Evolutionary conservation across 2,888 invertebrate species (phyloP), one percentile per base, ranked within the genome.

Genomic region (Lasioglossum figueresi): DNA sequence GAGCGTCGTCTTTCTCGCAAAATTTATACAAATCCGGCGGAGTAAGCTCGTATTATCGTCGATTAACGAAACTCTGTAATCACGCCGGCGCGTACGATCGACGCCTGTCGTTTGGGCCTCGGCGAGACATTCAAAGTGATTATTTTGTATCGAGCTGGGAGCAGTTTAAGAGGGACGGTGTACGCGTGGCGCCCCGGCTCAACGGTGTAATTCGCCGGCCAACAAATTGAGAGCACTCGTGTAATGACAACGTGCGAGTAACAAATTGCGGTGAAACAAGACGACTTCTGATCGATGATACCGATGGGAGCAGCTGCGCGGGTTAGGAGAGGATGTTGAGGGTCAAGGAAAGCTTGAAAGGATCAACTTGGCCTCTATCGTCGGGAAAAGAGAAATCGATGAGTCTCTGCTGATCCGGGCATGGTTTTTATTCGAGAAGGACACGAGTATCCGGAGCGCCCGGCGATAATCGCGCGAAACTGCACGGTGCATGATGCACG

Each of bases 11-110:
- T 52, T 52, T n/a, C 52, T n/a, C 3, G n/a, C 23, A n/a, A 82
- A 79, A 87, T 82, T 84, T 76, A 76, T 78, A 79, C 84, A 70
- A 84, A 87, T 75, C 76, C 71, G 71, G 14, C 63, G 56, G 23
- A n/a, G 45, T 74, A 77, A 88, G 87, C 80, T 80, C 77, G 63
- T 66, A 84, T 80, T 78, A 85, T 45, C 71, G 77, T 80, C 85
- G 84, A 85, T 85, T 84, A 85, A 85, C 85, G 71, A 52, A 27
- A 12, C 52, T 52, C 85, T 70, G 80, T 76, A 70, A 79, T 84
- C 76, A 84, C 72, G 52, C 52, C 43, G 34, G 66, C 43, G 34
- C 27, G 66, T 34, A 43, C 72, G 75, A 59, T 23, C 43, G 40
- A 52, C 37, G 59, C 74, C 70, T 71, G 74, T 70, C 76, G 27